phyloP scores from a whole-genome alignment of 1,140 invertebrate genomes.

The Brachionus calyciflorus region DNA sequence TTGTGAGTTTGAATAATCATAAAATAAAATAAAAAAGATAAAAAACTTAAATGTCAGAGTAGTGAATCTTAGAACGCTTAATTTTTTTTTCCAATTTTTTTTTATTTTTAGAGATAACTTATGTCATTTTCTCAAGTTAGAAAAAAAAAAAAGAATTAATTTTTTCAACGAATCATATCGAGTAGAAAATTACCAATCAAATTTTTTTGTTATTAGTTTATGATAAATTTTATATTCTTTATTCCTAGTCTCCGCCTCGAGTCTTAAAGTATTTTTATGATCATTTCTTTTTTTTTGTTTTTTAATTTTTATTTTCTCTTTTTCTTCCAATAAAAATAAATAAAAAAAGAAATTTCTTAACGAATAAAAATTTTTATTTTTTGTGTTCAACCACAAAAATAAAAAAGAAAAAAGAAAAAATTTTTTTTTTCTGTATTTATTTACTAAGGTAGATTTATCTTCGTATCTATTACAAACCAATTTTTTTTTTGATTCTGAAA shows the following conservation, averaged over 20 bases:
- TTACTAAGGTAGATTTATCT: slow-evolving; percentile 6
- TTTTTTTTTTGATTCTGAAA: background rate
- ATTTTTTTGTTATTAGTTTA: too few relatives aligned
- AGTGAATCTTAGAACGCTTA: slow-evolving; percentile 19
- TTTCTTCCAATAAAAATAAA: slow-evolving; percentile 20
- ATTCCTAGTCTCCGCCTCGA: background rate
- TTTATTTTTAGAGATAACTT: too few relatives aligned
- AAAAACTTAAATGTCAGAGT: slow-evolving; percentile 28
- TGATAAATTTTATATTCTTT: too few relatives aligned
- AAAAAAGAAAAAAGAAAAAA: too few relatives aligned
- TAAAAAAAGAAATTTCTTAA: slow-evolving; percentile 23
- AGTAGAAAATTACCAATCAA: background rate
- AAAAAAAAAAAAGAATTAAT: slow-evolving; percentile 1
- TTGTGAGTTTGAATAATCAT: slow-evolving; percentile 34
- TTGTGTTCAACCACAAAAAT: too few relatives aligned
- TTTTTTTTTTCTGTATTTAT: background rate
- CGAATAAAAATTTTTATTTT: slow-evolving; percentile 14
- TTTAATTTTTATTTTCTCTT: background rate
- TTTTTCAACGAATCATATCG: slow-evolving; percentile 16
- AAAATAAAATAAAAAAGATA: background rate
- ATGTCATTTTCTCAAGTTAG: too few relatives aligned
- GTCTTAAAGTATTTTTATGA: slow-evolving; percentile 42
- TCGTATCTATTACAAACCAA: background rate
- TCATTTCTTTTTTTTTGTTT: slow-evolving; percentile 17
- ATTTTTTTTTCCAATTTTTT: background rate